These are phyloP conservation scores for Chesias legatella DNA, from an alignment of 2,888 invertebrate genomes.

Conservation along the genomic window DNA sequence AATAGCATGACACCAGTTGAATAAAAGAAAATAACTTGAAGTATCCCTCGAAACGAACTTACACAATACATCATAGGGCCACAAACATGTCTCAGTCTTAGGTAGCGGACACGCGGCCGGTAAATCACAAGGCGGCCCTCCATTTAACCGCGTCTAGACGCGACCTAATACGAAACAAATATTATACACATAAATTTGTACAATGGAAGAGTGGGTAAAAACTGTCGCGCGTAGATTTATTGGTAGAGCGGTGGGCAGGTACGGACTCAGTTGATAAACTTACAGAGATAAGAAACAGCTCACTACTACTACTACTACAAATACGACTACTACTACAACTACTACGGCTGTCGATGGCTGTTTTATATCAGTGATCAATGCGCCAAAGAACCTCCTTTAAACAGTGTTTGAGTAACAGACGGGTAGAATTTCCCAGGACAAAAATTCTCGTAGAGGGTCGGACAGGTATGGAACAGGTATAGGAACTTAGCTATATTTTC, in stretches of 20 bases:
- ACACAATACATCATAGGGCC: constrained; percentile 17
- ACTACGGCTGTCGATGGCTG: too few relatives aligned
- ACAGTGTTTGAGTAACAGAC: too few relatives aligned
- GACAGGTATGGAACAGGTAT: too few relatives aligned
- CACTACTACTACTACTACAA: too few relatives aligned
- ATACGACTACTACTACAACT: too few relatives aligned
- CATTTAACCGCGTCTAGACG: constrained; percentile 26
- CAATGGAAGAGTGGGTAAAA: constrained; percentile 44
- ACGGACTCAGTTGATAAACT: too few relatives aligned
- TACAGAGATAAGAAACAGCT: too few relatives aligned
- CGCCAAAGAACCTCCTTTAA: too few relatives aligned
- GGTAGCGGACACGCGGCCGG: constrained; percentile 31
- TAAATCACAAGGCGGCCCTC: constrained; percentile 42
- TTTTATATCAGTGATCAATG: too few relatives aligned
- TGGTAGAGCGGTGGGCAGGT: constrained; percentile 21
- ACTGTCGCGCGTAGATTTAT: constrained; percentile 47
- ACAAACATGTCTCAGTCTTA: constrained; percentile 30
- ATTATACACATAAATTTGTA: constrained; percentile 31
- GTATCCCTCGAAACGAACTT: constrained; percentile 2
- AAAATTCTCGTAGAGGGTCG: too few relatives aligned
- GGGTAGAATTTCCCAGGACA: too few relatives aligned
- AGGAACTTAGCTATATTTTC: too few relatives aligned
- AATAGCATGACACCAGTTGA: not conserved
- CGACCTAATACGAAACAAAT: constrained; percentile 49
- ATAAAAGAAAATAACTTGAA: constrained; percentile 1